Evolutionary conservation across 2,797 vertebrate species (phyloP), one percentile per base, ranked within the genome.

Genomic region (Propithecus deckenii): DNA sequence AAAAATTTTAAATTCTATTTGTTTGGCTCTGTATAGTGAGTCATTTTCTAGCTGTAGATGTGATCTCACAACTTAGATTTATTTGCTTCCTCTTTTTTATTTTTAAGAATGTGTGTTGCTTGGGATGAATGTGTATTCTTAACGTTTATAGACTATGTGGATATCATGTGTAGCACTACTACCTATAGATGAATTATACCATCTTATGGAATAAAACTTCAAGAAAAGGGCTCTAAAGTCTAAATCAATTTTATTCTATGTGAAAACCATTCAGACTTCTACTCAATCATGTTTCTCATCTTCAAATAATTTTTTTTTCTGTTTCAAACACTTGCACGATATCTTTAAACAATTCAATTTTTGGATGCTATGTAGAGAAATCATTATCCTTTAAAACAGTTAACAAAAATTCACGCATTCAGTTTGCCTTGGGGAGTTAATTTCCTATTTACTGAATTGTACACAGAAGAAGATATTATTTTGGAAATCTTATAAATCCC

Each of bases 291-390:
- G 52, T 48, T 96, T 86, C 89, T 76, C 69, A 80, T 92, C 96
- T 91, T 96, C 89, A 79, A 79, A 75, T 86, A 95, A 81, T 93
- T 95, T 32, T 76, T 95, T 95, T 63, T 96, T 91, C 78, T 93
- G 57, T 87, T 85, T 46, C 50, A 75, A 93, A 89, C 13, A 46
- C 57, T 91, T 95, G 55, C 0, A 0, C 89, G 61, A 28, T 83
- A 94, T 83, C 92, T 94, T 96, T 55, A 91, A 97, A 91, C 78
- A 89, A 84, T 94, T 97, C 15, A 55, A n/a, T 96, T 95, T 96
- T 97, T 95, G n/a, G 81, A 1, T 89, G 14, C 32, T 94, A 80
- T 90, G 72, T 38, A 80, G 79, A 88, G 28, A 95, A 91, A 67
- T 50, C 13, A 78, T 71, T 86, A 72, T 50, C 5, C 94, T 97